Conservation (phyloP, 1,140 invertebrate species). For the Drosophila varians region DNA sequence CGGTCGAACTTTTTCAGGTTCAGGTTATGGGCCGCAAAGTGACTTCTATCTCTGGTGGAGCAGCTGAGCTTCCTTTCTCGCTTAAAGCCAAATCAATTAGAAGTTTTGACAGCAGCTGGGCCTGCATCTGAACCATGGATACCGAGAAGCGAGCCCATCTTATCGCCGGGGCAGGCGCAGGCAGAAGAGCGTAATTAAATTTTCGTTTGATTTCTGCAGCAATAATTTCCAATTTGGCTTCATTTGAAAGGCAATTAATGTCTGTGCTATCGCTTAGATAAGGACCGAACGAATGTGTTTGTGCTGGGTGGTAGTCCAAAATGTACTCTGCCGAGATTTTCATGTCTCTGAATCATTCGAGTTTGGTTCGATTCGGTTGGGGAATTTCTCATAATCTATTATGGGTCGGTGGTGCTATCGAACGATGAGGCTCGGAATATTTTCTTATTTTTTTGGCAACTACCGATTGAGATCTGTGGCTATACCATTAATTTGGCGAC, state of each 20-base stretch:
- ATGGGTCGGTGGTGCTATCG: slow-evolving; percentile 4
- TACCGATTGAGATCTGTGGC: slow-evolving; percentile 13
- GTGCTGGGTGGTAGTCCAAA: slow-evolving; percentile 8
- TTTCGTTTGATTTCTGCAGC: slow-evolving; percentile 65
- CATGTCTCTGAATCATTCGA: slow-evolving; percentile 19
- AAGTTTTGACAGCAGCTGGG: slow-evolving; percentile 70
- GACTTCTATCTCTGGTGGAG: slow-evolving; percentile 24
- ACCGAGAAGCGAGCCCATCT: slow-evolving; percentile 6
- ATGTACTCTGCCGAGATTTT: not conserved
- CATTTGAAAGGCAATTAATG: slow-evolving; percentile 73
- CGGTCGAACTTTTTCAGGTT: slow-evolving; percentile 54
- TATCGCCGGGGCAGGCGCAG: not conserved
- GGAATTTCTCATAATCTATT: slow-evolving; percentile 9
- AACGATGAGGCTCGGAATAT: slow-evolving; percentile 6
- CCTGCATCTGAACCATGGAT: slow-evolving; percentile 24
- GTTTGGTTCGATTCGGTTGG: not conserved
- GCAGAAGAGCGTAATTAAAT: slow-evolving; percentile 66
- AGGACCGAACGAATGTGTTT: not conserved
- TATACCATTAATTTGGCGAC: slow-evolving; percentile 3
- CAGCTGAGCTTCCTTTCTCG: slow-evolving; percentile 45
- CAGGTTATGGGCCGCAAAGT: slow-evolving; percentile 50
- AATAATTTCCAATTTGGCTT: slow-evolving; percentile 68
- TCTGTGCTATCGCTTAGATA: slow-evolving; percentile 63
- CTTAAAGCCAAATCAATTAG: slow-evolving; percentile 77
- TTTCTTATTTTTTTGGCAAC: not conserved